Percentiles rank a stretch among this genome's conserved stretches.
Evolutionary conservation across 2,888 invertebrate genomes (phyloP).

Genomic region (Julus scanicus): DNA sequence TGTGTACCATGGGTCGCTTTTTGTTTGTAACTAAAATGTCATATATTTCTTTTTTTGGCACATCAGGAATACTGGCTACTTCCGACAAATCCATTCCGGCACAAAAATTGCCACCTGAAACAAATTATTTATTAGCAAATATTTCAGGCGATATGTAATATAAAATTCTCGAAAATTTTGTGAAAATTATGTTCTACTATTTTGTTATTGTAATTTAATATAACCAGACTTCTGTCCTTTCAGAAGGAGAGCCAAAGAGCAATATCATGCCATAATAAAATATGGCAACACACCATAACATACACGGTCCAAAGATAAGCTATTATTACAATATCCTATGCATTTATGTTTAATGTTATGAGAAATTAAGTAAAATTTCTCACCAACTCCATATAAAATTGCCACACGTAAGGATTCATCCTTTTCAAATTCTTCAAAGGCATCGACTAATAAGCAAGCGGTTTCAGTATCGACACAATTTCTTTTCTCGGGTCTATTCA

Average conservation of each 20-base stretch:
- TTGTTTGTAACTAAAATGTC: constrained; percentile 59
- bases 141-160: neutral
- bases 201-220: too few relatives aligned
- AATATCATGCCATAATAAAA: too few relatives aligned
- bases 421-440: constrained; percentile 82
- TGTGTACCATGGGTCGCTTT: constrained; percentile 70
- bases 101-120: constrained; percentile 88
- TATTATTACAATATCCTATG: too few relatives aligned
- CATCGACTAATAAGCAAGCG: constrained; percentile 75
- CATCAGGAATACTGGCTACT: constrained; percentile 66
- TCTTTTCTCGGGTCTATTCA: constrained; percentile 84
- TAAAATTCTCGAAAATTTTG: too few relatives aligned
- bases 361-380: neutral
- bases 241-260: too few relatives aligned
- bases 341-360: too few relatives aligned
- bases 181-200: too few relatives aligned
- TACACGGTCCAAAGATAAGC: too few relatives aligned
- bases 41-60: neutral
- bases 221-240: too few relatives aligned
- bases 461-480: constrained; percentile 84
- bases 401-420: constrained; percentile 77
- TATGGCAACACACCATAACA: too few relatives aligned
- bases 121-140: neutral
- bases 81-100: constrained; percentile 90
- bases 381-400: constrained; percentile 82